phyloP scores from a whole-genome alignment of 2,888 invertebrate species.

The Drosophila rellima region DNA sequence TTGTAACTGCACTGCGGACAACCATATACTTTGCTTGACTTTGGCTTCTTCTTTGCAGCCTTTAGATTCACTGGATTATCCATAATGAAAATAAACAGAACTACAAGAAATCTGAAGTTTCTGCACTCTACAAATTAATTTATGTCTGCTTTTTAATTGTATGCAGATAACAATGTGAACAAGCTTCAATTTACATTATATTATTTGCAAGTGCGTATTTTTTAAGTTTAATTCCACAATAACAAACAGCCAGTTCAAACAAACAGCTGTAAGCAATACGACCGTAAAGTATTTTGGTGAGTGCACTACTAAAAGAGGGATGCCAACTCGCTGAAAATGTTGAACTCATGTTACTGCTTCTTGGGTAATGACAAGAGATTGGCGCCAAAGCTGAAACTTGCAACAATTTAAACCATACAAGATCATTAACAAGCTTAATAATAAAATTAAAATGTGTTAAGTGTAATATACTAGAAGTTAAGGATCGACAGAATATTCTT shows the following conservation, averaged over 20 bases:
- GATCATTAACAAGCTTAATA: too few species aligned
- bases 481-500: too few species aligned
- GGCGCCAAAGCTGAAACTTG: not conserved
- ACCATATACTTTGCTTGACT: slow-evolving; percentile 19
- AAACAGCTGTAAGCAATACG: slow-evolving; percentile 24
- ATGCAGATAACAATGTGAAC: not conserved
- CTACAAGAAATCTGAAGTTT: slow-evolving; percentile 2
- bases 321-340: slow-evolving; percentile 9
- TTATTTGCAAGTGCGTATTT: not conserved
- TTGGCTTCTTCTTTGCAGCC: slow-evolving; percentile 20
- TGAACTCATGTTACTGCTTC: not conserved
- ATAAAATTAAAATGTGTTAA: too few species aligned
- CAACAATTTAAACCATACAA: not conserved
- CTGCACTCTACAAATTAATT: not conserved
- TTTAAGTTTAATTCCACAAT: slow-evolving; percentile 13
- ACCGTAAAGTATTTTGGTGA: not conserved
- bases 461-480: too few species aligned
- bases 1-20: slow-evolving; percentile 45
- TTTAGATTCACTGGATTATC: slow-evolving; percentile 17
- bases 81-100: slow-evolving; percentile 19
- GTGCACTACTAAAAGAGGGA: not conserved
- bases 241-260: not conserved
- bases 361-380: not conserved
- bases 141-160: not conserved
- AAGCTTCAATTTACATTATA: not conserved